Conservation (phyloP, 2,888 invertebrate species). For the Ornithoptera alexandrae region DNA sequence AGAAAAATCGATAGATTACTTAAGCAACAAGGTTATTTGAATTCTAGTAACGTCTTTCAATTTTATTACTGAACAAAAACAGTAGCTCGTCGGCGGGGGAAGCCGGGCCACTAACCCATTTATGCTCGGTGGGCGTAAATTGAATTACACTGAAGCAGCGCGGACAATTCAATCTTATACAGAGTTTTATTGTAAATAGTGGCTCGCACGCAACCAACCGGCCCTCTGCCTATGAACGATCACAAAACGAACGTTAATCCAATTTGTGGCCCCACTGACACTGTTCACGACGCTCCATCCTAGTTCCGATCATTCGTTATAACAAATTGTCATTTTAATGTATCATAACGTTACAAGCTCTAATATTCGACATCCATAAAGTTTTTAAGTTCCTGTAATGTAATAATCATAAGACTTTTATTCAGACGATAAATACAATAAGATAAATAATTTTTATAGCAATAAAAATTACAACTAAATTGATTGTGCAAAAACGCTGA, state of each 20-base stretch:
- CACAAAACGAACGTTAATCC: conserved; percentile 37
- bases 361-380: not conserved
- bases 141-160: conserved; percentile 43
- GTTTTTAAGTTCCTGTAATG: too few relatives aligned
- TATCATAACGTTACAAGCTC: not conserved
- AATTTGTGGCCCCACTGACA: conserved; percentile 29
- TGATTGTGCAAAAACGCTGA: too few relatives aligned
- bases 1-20: not conserved
- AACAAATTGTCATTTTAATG: not conserved
- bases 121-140: conserved; percentile 46
- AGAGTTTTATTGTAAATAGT: conserved; percentile 36
- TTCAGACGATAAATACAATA: too few relatives aligned
- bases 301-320: not conserved
- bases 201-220: conserved; percentile 31
- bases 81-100: conserved; percentile 31
- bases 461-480: too few relatives aligned
- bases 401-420: too few relatives aligned
- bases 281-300: not conserved
- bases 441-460: too few relatives aligned
- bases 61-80: conserved; percentile 15
- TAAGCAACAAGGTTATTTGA: not conserved
- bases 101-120: conserved; percentile 50
- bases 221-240: conserved; percentile 31
- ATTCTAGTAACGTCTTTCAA: conserved; percentile 6
- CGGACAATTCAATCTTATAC: conserved; percentile 36